These are phyloP conservation scores for Etheostoma perlongum DNA, from an alignment of 2,797 vertebrate genomes.

Conservation along the genomic window DNA sequence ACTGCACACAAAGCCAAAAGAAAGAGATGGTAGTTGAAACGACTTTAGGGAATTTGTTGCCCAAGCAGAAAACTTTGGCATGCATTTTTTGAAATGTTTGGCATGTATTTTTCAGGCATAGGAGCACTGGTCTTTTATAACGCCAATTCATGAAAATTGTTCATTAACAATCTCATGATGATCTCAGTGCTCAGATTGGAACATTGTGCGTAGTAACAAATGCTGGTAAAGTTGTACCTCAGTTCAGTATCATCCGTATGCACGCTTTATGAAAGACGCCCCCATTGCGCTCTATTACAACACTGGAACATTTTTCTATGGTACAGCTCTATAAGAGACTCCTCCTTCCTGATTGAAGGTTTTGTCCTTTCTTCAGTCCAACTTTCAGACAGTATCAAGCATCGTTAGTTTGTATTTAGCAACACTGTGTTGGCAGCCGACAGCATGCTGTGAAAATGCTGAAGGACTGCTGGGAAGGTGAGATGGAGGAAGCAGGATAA, in stretches of 20 bases:
- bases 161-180: slow-evolving; percentile 3
- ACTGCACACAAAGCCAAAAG: background rate
- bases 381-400: slow-evolving; percentile 6
- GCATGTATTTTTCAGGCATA: slow-evolving; percentile 3
- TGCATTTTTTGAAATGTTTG: background rate
- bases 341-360: background rate
- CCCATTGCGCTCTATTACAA: slow-evolving; percentile 16
- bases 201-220: background rate
- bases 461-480: slow-evolving; percentile 49
- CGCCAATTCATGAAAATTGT: background rate
- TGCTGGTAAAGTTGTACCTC: slow-evolving; percentile 6
- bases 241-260: slow-evolving; percentile 17
- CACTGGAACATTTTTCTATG: slow-evolving; percentile 17
- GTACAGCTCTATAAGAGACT: background rate
- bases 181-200: background rate
- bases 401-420: slow-evolving; percentile 29
- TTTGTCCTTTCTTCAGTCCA: background rate
- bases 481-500: slow-evolving; percentile 45
- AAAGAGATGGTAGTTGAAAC: background rate
- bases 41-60: background rate
- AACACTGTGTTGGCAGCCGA: slow-evolving; percentile 36
- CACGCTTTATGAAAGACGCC: slow-evolving; percentile 9
- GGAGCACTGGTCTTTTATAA: background rate
- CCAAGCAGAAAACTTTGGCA: background rate
- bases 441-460: slow-evolving; percentile 39